Base-by-base conservation (phyloP, 2,888 invertebrate species). In the Catocala nupta region DNA sequence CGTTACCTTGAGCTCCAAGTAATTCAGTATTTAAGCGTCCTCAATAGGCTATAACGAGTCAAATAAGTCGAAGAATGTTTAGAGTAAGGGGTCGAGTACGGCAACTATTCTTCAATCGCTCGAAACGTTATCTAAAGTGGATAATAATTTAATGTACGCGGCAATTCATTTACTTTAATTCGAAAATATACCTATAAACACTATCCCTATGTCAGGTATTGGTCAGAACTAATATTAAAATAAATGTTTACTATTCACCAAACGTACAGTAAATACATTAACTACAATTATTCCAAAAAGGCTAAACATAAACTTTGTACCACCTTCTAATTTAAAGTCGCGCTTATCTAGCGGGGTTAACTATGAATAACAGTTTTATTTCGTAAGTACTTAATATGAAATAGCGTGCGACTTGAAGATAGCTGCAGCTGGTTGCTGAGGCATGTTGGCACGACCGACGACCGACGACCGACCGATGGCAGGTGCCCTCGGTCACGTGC, bases 401-500 rank as follows among this genome's bases (percentile, higher is more conserved):
- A 62, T 80, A 73, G 62, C 77, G 69, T 76, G 68, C 60, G 75
- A 65, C 69, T 65, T 52, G 67, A 70, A 65, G 70, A 81, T 84
- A 77, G 69, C 60, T 68, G 69, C 65, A 36, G 36, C 63, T 71
- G 78, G 75, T 74, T 75, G 80, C 66, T 77, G 82, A 80, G 76
- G 83, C 85, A 82, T 87, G 83, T 82, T 86, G 84, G 81, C 85
- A 84, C 86, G 84, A 79, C 64, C 73, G 73, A 68, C 86, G 84
- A 79, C 64, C 73, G 73, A 68, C 86, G 84, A 79, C 64, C 73
- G 72, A 67, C 70, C 81, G 76, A 78, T 75, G 81, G 85, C 89
- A 89, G 90, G 85, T 90, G 90, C 81, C 79, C 71, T 75, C 83
- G 77, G 88, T 88, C 89, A 90, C 90, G 89, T 87, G 82, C 86